Evolutionary conservation across 2,113 vertebrate genomes (phyloP).

Genomic region (Chroicocephalus ridibundus): DNA sequence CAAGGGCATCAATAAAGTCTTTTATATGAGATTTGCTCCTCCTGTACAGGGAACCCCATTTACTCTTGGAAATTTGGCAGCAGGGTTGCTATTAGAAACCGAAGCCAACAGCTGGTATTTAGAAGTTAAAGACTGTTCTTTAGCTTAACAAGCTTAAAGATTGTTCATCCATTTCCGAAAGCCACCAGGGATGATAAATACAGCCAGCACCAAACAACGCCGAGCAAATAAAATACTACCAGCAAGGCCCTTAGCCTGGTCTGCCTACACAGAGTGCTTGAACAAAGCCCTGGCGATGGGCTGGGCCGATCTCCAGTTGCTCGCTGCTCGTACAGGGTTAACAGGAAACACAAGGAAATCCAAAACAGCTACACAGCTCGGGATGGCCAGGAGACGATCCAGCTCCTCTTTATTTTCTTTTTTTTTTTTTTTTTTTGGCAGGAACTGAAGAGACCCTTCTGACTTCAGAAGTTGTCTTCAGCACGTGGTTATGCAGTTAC

Average conservation of each 20-base stretch:
- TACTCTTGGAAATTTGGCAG: not conserved
- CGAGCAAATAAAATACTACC: fast-evolving
- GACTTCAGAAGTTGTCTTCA: not conserved
- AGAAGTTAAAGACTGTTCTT: too few species aligned
- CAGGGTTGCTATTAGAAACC: not conserved
- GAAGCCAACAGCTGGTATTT: not conserved
- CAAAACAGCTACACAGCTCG: not conserved
- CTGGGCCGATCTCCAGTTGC: not conserved
- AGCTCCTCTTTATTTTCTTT: not conserved
- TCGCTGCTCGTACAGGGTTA: not conserved
- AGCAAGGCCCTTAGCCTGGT: not conserved
- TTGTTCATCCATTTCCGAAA: not conserved
- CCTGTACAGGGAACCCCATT: not conserved
- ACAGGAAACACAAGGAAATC: not conserved
- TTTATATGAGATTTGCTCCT: not conserved
- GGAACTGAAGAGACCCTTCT: not conserved
- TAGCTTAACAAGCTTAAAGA: not conserved
- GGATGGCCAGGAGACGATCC: not conserved
- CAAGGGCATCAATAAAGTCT: not conserved
- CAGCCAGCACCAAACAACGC: not conserved
- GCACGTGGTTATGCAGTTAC: not conserved
- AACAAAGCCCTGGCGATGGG: not conserved
- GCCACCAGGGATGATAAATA: not conserved
- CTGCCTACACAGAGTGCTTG: not conserved
- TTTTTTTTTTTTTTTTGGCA: not conserved